phyloP scores from a whole-genome alignment of 2,797 vertebrate genomes.

The Ciconia nigra region DNA sequence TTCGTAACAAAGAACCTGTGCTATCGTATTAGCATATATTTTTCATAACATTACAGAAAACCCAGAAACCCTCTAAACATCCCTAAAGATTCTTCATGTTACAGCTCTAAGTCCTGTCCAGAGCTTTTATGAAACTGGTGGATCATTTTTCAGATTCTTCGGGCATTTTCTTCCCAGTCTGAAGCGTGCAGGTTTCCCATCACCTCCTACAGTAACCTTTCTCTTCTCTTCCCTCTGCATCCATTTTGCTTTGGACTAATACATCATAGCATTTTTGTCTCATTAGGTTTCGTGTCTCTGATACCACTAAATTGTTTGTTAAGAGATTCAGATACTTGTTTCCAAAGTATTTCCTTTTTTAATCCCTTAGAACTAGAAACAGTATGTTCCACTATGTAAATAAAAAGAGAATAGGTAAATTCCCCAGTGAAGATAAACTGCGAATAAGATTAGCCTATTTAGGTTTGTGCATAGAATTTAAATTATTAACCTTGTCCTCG shows the following conservation, averaged over 20 bases:
- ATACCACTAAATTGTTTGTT: neutral
- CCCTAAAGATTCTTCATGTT: neutral
- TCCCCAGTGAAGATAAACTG: neutral
- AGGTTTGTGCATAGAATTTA: neutral
- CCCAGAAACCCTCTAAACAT: neutral
- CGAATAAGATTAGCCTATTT: neutral
- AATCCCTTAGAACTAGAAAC: neutral
- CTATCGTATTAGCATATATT: neutral
- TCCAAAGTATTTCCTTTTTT: neutral
- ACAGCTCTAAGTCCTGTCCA: neutral
- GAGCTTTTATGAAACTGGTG: neutral
- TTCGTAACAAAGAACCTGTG: neutral
- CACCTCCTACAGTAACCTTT: neutral
- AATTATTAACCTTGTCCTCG: neutral
- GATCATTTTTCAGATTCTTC: neutral
- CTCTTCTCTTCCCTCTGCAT: neutral
- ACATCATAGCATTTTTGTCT: neutral
- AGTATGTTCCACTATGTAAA: neutral
- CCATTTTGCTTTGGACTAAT: neutral
- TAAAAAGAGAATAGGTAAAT: neutral
- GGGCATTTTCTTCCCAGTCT: neutral
- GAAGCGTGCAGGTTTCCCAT: neutral
- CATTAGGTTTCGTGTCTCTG: neutral
- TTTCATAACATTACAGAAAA: neutral
- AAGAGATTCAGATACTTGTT: neutral